Percentiles rank a stretch among this genome's conserved stretches.
Evolutionary conservation across 2,113 vertebrate genomes (phyloP).

Genomic region (Gila orcuttii): DNA sequence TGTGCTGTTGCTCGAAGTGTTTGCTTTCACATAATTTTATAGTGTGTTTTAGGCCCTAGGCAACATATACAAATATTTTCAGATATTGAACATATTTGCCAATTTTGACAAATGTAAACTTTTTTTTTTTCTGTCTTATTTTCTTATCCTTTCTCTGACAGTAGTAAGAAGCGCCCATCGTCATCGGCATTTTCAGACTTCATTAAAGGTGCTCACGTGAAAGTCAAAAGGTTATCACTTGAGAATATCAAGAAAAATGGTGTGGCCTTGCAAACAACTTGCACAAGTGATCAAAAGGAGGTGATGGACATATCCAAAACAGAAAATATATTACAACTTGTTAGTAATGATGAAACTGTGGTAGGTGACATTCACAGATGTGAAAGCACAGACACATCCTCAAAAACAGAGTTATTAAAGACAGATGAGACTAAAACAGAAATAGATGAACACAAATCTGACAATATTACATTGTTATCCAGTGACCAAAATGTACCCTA

Average conservation of each 20-base stretch:
- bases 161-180: conserved; percentile 49
- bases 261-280: not conserved
- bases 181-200: conserved; percentile 51
- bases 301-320: conserved; percentile 4
- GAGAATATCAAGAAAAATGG: conserved; percentile 30
- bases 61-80: not conserved
- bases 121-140: not conserved
- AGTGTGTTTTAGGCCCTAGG: not conserved
- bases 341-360: not conserved
- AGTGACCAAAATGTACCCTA: conserved; percentile 29
- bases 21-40: not conserved
- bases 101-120: not conserved
- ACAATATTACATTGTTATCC: not conserved
- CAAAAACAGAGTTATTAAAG: not conserved
- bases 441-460: conserved; percentile 24
- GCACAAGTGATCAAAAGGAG: conserved; percentile 7
- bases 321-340: conserved; percentile 14
- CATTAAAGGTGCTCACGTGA: conserved; percentile 53
- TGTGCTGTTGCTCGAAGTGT: not conserved
- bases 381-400: conserved; percentile 6
- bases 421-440: not conserved
- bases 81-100: not conserved
- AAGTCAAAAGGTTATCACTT: conserved; percentile 51
- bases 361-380: not conserved
- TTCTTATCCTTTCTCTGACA: conserved; percentile 20